These are phyloP conservation scores for Drosophila hamatofila DNA, from an alignment of 2,888 invertebrate species.

Conservation along the genomic window DNA sequence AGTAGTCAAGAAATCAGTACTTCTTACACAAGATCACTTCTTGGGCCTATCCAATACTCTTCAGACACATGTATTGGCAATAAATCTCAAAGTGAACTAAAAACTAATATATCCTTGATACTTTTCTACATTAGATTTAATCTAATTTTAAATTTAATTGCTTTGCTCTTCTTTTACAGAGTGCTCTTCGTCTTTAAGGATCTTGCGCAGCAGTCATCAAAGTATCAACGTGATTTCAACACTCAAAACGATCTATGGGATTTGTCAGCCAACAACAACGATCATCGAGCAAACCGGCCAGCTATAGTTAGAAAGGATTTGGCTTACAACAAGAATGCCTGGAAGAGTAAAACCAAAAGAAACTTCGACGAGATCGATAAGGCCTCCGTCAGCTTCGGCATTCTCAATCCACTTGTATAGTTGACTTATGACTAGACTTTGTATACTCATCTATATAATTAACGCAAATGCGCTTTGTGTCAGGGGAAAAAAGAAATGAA, in stretches of 20 bases:
- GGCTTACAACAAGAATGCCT: slow-evolving; percentile 55
- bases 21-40: too few relatives aligned
- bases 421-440: slow-evolving; percentile 18
- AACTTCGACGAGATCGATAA: slow-evolving; percentile 75
- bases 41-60: too few relatives aligned
- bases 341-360: slow-evolving; percentile 69
- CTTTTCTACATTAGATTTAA: not conserved
- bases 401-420: slow-evolving; percentile 72
- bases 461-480: slow-evolving; percentile 62
- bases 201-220: slow-evolving; percentile 34
- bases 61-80: too few relatives aligned
- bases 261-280: slow-evolving; percentile 15
- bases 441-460: slow-evolving; percentile 8
- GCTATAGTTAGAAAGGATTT: slow-evolving; percentile 49
- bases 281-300: slow-evolving; percentile 31
- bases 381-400: slow-evolving; percentile 74
- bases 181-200: slow-evolving; percentile 50
- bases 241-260: slow-evolving; percentile 34
- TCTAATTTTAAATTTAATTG: not conserved
- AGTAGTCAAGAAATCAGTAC: too few relatives aligned
- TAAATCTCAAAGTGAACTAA: too few relatives aligned
- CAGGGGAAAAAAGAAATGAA: slow-evolving; percentile 54
- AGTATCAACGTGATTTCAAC: slow-evolving; percentile 56
- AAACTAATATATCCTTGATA: not conserved
- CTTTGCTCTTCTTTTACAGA: slow-evolving; percentile 30